These are phyloP conservation scores for Heliconius nattereri DNA, from an alignment of 1,140 invertebrate species.

Conservation along the genomic window DNA sequence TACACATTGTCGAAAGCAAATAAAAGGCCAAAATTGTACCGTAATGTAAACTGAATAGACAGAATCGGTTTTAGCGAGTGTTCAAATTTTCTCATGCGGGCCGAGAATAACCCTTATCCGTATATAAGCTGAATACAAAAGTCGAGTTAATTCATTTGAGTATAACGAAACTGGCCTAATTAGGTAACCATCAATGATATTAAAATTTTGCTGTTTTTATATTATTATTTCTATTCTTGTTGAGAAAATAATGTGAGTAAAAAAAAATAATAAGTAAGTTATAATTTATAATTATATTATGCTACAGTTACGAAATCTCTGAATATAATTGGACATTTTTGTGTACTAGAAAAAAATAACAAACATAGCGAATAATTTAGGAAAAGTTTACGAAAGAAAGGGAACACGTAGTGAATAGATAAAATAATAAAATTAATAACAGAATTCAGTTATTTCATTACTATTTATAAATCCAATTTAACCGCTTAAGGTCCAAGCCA, in stretches of 20 bases:
- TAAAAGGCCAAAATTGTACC: constrained; percentile 21
- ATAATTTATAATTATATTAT: background rate
- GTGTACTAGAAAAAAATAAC: too few relatives aligned
- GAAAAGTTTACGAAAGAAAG: too few relatives aligned
- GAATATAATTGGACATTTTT: too few relatives aligned
- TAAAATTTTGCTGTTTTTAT: background rate
- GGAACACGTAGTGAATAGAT: too few relatives aligned
- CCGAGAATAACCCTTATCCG: constrained; percentile 24
- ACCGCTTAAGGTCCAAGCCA: background rate
- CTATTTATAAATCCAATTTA: background rate
- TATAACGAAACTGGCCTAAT: constrained; percentile 17
- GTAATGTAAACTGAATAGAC: constrained; percentile 27
- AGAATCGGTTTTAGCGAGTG: constrained; percentile 21
- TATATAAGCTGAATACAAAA: constrained; percentile 7
- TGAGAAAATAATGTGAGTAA: too few relatives aligned
- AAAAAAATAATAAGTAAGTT: too few relatives aligned
- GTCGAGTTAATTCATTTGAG: constrained; percentile 13
- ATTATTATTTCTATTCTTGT: background rate
- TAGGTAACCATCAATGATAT: constrained; percentile 7
- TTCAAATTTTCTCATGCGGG: constrained; percentile 23
- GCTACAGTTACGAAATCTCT: background rate
- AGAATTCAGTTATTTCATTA: too few relatives aligned
- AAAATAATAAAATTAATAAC: too few relatives aligned
- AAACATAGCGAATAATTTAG: too few relatives aligned
- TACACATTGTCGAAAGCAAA: constrained; percentile 16